These are phyloP conservation scores for Hypena proboscidalis DNA, from an alignment of 2,888 invertebrate species.

Conservation along the genomic window DNA sequence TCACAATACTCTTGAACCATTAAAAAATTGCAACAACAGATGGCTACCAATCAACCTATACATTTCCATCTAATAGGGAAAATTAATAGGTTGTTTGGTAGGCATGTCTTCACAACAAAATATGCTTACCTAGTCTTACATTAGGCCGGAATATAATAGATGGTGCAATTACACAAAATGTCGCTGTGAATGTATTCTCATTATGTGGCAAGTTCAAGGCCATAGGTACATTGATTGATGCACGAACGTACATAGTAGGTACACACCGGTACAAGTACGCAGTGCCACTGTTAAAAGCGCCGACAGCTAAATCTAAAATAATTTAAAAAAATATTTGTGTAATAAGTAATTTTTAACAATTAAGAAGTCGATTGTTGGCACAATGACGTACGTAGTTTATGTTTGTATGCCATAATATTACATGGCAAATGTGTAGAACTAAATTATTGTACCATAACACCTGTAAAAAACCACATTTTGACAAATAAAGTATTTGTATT, in stretches of 20 bases:
- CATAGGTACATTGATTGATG: conserved; percentile 63
- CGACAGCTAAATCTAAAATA: conserved; percentile 85
- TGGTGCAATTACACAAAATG: conserved; percentile 65
- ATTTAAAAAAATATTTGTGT: conserved; percentile 2
- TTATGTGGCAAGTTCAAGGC: conserved; percentile 69
- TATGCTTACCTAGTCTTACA: conserved; percentile 57
- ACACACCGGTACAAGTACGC: conserved; percentile 81
- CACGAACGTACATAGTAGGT: conserved; percentile 64
- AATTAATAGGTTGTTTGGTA: no score
- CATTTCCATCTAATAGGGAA: no score
- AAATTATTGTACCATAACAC: no score
- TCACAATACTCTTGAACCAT: no score
- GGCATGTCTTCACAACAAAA: neutral
- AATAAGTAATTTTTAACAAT: neutral
- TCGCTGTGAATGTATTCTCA: conserved; percentile 65
- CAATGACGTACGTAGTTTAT: no score
- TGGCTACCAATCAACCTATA: no score
- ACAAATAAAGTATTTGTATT: no score
- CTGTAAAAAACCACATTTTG: no score
- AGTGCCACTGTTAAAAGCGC: conserved; percentile 84
- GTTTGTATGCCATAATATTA: no score
- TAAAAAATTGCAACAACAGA: no score
- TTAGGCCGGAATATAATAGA: conserved; percentile 53
- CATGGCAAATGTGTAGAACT: no score
- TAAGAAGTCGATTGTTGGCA: no score